Evolutionary conservation across 2,888 invertebrate genomes (phyloP).

Genomic region (Timema cristinae): DNA sequence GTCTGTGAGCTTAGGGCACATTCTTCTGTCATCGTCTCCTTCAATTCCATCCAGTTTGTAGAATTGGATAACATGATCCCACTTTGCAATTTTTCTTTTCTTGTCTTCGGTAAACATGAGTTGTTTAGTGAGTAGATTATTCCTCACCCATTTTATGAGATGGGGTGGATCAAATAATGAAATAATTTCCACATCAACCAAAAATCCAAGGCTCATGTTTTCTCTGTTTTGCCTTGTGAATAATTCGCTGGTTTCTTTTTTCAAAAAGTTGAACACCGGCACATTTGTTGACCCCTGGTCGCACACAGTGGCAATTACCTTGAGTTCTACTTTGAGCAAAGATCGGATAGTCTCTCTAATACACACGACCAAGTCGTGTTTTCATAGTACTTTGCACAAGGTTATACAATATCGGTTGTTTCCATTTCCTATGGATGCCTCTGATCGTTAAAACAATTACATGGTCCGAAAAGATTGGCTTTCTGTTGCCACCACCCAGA

Average conservation of each 20-base stretch:
- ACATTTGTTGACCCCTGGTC: constrained; percentile 4
- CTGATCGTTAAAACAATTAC: not conserved
- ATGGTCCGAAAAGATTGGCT: not conserved
- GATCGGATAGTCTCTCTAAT: not conserved
- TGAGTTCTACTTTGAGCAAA: not conserved
- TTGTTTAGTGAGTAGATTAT: not conserved
- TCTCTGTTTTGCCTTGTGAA: not conserved
- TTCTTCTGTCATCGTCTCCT: not conserved
- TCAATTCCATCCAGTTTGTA: not conserved
- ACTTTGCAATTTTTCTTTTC: not conserved
- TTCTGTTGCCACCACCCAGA: not conserved
- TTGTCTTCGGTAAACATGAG: not conserved
- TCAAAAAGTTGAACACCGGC: not conserved
- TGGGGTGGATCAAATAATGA: not conserved
- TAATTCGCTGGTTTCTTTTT: not conserved
- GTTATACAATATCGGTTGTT: not conserved
- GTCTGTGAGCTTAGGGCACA: not conserved
- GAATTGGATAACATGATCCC: not conserved
- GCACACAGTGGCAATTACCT: not conserved
- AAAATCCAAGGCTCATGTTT: not conserved
- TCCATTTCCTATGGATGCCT: not conserved
- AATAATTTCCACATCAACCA: not conserved
- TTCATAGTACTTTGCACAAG: not conserved
- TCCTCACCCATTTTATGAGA: not conserved
- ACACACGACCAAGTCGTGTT: not conserved